These are phyloP conservation scores for Scaptodrosophila lebanonensis DNA, from an alignment of 1,140 invertebrate genomes.

Conservation along the genomic window DNA sequence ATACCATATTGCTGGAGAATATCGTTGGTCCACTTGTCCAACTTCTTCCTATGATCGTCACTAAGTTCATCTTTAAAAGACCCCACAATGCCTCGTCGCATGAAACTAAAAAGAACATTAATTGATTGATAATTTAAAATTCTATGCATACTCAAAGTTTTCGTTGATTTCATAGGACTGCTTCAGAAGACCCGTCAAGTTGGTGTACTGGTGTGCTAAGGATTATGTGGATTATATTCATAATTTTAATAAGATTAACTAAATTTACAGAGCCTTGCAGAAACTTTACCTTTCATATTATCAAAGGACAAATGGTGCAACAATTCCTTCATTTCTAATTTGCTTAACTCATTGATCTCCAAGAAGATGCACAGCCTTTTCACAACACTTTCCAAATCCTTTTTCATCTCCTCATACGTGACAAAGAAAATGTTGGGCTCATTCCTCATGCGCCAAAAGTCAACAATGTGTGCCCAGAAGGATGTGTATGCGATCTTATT, in stretches of 20 bases:
- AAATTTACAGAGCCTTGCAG: no score
- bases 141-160: conserved; percentile 3
- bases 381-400: conserved; percentile 5
- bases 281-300: conserved; percentile 31
- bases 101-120: conserved; percentile 8
- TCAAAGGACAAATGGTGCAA: conserved; percentile 19
- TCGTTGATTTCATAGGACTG: neutral
- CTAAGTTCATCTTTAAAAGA: conserved; percentile 18
- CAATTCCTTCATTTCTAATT: conserved; percentile 11
- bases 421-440: conserved; percentile 25
- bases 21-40: conserved; percentile 11
- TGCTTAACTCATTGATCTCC: neutral
- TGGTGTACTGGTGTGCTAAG: conserved; percentile 6
- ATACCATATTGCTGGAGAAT: conserved; percentile 18
- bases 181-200: conserved; percentile 1
- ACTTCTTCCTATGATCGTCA: neutral
- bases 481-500: conserved; percentile 3
- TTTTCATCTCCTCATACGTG: conserved; percentile 31
- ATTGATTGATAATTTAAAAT: neutral
- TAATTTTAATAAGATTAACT: neutral
- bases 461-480: conserved; percentile 20
- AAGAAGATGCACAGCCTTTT: conserved; percentile 10
- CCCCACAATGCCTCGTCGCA: conserved; percentile 26
- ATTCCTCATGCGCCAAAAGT: conserved; percentile 28
- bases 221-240: neutral